Evolutionary conservation across 2,797 vertebrate genomes (phyloP), one percentile per base, ranked within the genome.

Genomic region (Gymnoscopelus braueri): DNA sequence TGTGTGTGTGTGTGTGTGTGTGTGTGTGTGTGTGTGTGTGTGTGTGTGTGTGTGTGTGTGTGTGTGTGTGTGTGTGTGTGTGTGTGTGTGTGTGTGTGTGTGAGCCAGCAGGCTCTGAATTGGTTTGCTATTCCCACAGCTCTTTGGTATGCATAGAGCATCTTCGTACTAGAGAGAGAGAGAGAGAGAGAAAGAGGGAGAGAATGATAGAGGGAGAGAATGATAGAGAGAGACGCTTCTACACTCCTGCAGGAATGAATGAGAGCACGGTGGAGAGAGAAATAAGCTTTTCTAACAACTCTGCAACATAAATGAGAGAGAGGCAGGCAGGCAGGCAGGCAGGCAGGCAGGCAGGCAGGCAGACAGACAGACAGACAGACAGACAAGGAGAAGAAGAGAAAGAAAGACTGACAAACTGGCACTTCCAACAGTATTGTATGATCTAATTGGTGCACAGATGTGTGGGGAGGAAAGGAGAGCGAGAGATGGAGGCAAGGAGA

Each of bases 41-140:
- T 55, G 53, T 26, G 32, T 59, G 55, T 50, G 62, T 51, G 19
- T 55, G 35, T 72, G 50, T 69, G 51, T 63, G 5, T 44, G 63
- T 55, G 58, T 44, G 63, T 55, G 58, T 65, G 48, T 19, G 49
- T 49, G 24, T 54, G 62, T 56, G 63, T 69, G 51, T 63, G 62
- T 49, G 44, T 48, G 10, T 61, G 58, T 59, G 56, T 32, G 56
- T 58, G 56, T 58, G 56, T 32, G 56, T 32, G 56, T 32, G 56
- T 32, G 56, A 24, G 12, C 15, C 52, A 19, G 3, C 39, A 3
- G 47, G 32, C 39, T 65, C 15, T 60, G 32, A 51, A 67, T 32
- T 44, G 58, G 35, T 72, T 66, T 63, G 47, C 19, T 59, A 56
- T 59, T 44, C 15, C 62, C 59, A 62, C 57, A 72, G 74, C 67